These are phyloP conservation scores for Sylvicola cinctus DNA, from an alignment of 2,888 invertebrate genomes.

Conservation along the genomic window DNA sequence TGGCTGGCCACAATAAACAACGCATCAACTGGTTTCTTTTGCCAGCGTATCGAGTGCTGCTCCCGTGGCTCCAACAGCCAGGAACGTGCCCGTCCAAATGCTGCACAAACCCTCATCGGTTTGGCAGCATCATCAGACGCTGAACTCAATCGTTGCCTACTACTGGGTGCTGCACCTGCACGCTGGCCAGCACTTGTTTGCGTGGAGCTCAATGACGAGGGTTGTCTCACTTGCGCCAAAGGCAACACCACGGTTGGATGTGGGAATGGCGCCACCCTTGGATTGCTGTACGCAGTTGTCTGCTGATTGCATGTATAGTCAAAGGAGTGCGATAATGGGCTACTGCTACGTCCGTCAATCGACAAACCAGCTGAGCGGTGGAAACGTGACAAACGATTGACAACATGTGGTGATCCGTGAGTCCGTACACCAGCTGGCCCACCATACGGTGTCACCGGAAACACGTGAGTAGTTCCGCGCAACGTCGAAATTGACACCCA, in stretches of 20 bases:
- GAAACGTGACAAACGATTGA: slow-evolving; percentile 84
- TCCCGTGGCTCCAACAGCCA: slow-evolving; percentile 35
- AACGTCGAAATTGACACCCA: slow-evolving; percentile 95
- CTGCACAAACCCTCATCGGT: slow-evolving; percentile 57
- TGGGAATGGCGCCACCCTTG: slow-evolving; percentile 79
- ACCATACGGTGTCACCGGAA: slow-evolving; percentile 91
- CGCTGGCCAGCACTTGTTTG: neutral
- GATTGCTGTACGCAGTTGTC: slow-evolving; percentile 56
- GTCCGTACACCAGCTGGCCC: slow-evolving; percentile 81
- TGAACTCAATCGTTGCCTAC: slow-evolving; percentile 48
- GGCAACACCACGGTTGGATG: slow-evolving; percentile 62
- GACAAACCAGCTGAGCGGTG: slow-evolving; percentile 87
- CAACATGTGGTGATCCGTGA: slow-evolving; percentile 83
- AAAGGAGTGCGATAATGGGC: slow-evolving; percentile 34
- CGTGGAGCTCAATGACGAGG: slow-evolving; percentile 21
- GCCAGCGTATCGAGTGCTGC: slow-evolving; percentile 22
- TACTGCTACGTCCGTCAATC: slow-evolving; percentile 46
- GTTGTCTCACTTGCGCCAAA: slow-evolving; percentile 68
- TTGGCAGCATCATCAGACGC: slow-evolving; percentile 47
- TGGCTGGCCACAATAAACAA: slow-evolving; percentile 77
- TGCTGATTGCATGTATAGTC: slow-evolving; percentile 22
- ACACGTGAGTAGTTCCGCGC: slow-evolving; percentile 93
- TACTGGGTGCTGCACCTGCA: slow-evolving; percentile 14
- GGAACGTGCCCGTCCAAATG: slow-evolving; percentile 54
- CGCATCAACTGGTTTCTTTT: slow-evolving; percentile 50